Evolutionary conservation across 1,140 invertebrate species (phyloP), one percentile per base, ranked within the genome.

Genomic region (Anoplophora glabripennis): DNA sequence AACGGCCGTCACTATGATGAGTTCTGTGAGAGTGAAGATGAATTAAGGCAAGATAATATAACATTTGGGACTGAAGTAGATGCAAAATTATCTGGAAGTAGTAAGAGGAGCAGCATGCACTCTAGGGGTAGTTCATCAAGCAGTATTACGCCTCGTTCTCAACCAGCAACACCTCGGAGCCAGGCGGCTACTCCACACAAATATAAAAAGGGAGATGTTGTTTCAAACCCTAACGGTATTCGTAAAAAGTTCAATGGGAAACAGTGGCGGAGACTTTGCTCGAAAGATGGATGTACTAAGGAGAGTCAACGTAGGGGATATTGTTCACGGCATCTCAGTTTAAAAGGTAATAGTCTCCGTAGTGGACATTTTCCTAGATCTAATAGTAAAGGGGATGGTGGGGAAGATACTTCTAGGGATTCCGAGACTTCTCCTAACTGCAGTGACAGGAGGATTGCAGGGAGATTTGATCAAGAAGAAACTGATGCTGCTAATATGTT

Each of bases 201-300:
- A 76, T 98, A 96, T 79, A 98, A 97, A 79, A 98, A 99, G 79
- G 97, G 96, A 60, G 96, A 99, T 77, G 92, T 99, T 68, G 94
- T 99, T 34, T 88, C 91, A 28, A 96, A 93, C 45, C 92, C 94
- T 44, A 96, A 93, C 73, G 96, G 96, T 62, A 95, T 99, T 65
- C 81, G 95, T 3, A 99, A 99, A 80, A 99, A 99, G 80, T 99
- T 96, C 77, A 99, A 99, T 81, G 97, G 97, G 4, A 99, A 99
- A 80, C 97, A 99, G 75, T 99, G 96, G 97, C 83, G 96, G 63
- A 82, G 96, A 69, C 83, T 99, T 38, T 98, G 94, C 95, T 93
- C 57, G 1, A 93, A 92, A 76, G 90, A 94, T 73, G 90, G 90
- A 53, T 99, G 96, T 78, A 90, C 87, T n/a, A 99, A 99, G 81